Evolutionary conservation across 1,140 invertebrate genomes (phyloP).

Genomic region (Bursaphelenchus mucronatus): DNA sequence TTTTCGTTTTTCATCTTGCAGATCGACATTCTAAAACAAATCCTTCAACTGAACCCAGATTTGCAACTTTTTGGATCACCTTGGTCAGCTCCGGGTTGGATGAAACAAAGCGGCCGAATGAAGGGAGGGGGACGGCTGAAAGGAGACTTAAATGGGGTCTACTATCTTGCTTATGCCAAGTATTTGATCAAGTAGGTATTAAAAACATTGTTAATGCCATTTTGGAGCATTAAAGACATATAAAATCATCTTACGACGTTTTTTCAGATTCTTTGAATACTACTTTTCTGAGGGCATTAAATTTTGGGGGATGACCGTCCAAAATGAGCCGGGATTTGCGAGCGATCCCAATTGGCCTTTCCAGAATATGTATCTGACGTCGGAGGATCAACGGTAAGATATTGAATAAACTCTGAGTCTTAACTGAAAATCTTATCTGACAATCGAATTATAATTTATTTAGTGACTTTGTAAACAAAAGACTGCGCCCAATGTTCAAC

Average conservation of each 20-base stretch:
- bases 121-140: constrained; percentile 63
- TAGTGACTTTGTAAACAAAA: constrained; percentile 26
- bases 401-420: constrained; percentile 61
- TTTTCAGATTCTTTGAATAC: constrained; percentile 64
- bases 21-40: constrained; percentile 4
- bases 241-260: background rate
- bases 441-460: constrained; percentile 11
- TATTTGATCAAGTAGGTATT: constrained; percentile 67
- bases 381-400: constrained; percentile 63
- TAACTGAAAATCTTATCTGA: constrained; percentile 8
- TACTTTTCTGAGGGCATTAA: constrained; percentile 64
- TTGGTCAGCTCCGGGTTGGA: constrained; percentile 65
- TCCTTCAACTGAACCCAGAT: constrained; percentile 11
- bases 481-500: constrained; percentile 17
- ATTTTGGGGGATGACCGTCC: constrained; percentile 32
- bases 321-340: constrained; percentile 5
- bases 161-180: constrained; percentile 73
- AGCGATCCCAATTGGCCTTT: constrained; percentile 62
- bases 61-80: constrained; percentile 13
- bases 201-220: background rate
- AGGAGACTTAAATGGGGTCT: constrained; percentile 60
- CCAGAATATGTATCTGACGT: constrained; percentile 66
- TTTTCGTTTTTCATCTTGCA: constrained; percentile 1
- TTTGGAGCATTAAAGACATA: no score
- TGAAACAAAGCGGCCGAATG: constrained; percentile 75